A percentile compares a stretch with the other conserved stretches of the same genome.
phyloP scores from a whole-genome alignment of 1,140 invertebrate species.

The Tetramorium simillimum region DNA sequence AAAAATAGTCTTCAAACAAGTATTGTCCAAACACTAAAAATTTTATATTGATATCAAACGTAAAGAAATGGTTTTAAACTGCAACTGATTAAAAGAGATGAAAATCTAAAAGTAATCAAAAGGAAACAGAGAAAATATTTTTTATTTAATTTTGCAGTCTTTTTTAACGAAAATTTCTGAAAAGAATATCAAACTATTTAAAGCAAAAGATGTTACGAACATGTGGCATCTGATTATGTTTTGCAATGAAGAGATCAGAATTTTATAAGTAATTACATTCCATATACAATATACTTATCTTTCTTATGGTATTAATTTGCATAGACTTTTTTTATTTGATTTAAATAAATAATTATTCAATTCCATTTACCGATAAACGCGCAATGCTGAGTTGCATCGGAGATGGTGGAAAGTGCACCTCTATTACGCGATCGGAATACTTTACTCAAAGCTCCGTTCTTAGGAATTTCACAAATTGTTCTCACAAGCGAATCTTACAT shows the following conservation, averaged over 20 bases:
- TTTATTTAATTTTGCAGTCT: not conserved
- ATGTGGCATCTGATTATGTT: not conserved
- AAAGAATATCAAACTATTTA: not conserved
- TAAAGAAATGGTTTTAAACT: not conserved
- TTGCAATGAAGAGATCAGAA: not conserved
- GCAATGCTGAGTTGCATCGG: not conserved
- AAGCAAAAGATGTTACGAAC: not conserved
- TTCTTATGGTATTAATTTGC: not conserved
- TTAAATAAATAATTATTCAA: slow-evolving; percentile 20
- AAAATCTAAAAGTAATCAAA: not conserved
- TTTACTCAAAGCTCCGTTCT: slow-evolving; percentile 31
- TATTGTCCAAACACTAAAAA: not conserved
- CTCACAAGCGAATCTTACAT: slow-evolving; percentile 10
- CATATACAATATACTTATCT: not conserved
- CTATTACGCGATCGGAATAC: slow-evolving; percentile 20
- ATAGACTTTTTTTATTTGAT: not conserved
- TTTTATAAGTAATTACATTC: not conserved
- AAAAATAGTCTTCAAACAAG: not conserved
- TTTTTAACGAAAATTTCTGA: not conserved
- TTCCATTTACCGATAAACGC: not conserved
- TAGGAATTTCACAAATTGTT: slow-evolving; percentile 33
- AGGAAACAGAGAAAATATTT: not conserved
- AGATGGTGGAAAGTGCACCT: not conserved
- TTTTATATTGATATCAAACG: not conserved
- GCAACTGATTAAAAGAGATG: not conserved